Evolutionary conservation across 1,140 invertebrate species (phyloP).

Genomic region (Trichoplusia ni): DNA sequence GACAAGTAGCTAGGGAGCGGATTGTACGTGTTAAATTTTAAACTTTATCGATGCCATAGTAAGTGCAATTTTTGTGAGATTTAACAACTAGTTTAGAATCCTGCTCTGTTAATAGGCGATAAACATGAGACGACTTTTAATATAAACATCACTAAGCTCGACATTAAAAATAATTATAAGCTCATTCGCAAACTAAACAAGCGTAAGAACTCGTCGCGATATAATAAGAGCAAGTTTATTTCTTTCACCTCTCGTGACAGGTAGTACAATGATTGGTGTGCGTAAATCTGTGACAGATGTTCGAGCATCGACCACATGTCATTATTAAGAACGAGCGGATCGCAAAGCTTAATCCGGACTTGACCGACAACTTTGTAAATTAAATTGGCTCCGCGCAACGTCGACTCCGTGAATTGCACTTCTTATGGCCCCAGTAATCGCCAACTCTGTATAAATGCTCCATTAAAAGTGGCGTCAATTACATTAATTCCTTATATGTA

Average conservation of each 20-base stretch:
- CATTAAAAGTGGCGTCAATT: conserved; percentile 72
- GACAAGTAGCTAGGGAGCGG: too few relatives aligned
- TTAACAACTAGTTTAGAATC: too few relatives aligned
- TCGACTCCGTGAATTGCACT: conserved; percentile 57
- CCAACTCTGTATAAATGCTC: conserved; percentile 60
- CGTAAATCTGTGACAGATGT: conserved; percentile 36
- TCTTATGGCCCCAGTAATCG: conserved; percentile 64
- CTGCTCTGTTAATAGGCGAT: too few relatives aligned
- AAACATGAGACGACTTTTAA: too few relatives aligned
- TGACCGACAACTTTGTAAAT: conserved; percentile 69
- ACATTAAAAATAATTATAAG: too few relatives aligned
- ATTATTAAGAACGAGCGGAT: conserved; percentile 33
- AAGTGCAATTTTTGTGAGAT: too few relatives aligned
- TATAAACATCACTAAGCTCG: too few relatives aligned
- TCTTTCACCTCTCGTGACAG: not conserved
- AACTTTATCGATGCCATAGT: too few relatives aligned
- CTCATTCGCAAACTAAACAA: not conserved
- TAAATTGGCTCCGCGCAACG: conserved; percentile 65
- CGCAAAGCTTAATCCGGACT: conserved; percentile 50
- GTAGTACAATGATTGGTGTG: conserved; percentile 20
- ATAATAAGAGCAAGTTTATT: conserved; percentile 18
- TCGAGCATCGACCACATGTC: conserved; percentile 21
- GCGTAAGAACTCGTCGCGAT: not conserved
- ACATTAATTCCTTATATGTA: conserved; percentile 67
- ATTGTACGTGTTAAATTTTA: too few relatives aligned